Evolutionary conservation across 35 echinoderm and acorn worm genomes (phyloP).

Genomic region (Heliocidaris tuberculata): DNA sequence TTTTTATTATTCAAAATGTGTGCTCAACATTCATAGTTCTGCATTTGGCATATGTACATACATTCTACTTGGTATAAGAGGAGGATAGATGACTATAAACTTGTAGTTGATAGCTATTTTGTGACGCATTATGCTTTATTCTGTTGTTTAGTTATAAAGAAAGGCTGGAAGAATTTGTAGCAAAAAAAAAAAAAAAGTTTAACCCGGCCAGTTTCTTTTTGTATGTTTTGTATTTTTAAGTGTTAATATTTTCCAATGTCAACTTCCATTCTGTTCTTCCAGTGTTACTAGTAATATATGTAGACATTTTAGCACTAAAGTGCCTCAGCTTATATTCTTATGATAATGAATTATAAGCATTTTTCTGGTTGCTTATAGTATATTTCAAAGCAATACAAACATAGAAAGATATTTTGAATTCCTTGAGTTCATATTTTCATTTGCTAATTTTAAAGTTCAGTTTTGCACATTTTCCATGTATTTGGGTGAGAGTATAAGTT

Average conservation of each 20-base stretch:
- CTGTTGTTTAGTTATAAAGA: not conserved
- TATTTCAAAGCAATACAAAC: not conserved
- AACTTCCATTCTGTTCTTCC: conserved; percentile 34
- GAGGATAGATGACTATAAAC: not conserved
- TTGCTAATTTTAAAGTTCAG: not conserved
- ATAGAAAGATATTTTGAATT: not conserved
- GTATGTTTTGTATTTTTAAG: conserved; percentile 27
- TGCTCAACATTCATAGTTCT: not conserved
- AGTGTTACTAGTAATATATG: not conserved
- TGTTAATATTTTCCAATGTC: conserved; percentile 17
- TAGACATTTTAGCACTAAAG: not conserved
- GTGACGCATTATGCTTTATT: conserved; percentile 20
- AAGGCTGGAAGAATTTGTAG: not conserved
- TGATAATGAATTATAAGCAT: not conserved
- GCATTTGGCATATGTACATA: not conserved
- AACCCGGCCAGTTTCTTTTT: not conserved
- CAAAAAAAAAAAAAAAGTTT: not conserved
- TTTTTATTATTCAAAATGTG: not conserved
- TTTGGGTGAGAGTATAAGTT: not conserved
- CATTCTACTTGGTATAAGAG: not conserved
- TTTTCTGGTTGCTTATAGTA: not conserved
- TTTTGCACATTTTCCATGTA: not conserved
- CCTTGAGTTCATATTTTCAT: not conserved
- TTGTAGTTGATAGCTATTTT: not conserved
- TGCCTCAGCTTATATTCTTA: not conserved